Evolutionary conservation across 2,888 invertebrate species (phyloP), one percentile per base, ranked within the genome.

Genomic region (Macropis europaea): DNA sequence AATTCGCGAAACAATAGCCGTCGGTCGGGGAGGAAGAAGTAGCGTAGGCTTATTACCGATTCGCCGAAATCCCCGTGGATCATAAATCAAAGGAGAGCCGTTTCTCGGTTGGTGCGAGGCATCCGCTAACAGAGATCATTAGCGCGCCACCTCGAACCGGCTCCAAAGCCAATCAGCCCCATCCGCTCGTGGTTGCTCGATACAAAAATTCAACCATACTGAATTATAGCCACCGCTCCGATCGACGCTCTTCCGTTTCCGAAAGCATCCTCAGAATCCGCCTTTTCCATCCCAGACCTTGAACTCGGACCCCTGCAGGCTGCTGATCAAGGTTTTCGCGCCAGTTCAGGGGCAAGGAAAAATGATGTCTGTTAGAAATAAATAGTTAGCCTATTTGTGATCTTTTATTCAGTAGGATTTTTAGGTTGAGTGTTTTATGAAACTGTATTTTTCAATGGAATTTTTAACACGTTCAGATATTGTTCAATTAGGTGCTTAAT

Each of bases 121-220:
- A 64, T 73, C 75, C 59, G 77, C 52, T 77, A 75, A 80, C 75
- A 54, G 75, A 77, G 77, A 77, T 80, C 80, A 80, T 80, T 77
- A 80, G 72, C 77, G 74, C 74, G 40, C 57, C 79, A 70, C 76
- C 67, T 74, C 72, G 71, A 76, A 72, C 68, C 73, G 64, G 50
- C 66, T 57, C 56, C 69, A 64, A 67, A 54, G 52, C 63, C 76
- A 62, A 79, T 79, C 76, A 67, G 47, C 52, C 56, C 72, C 79
- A 63, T 71, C 67, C 73, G 71, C 73, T 71, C 69, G 66, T 48
- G 70, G 57, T 38, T 50, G 42, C 28, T n/a, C 26, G 32, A 53
- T 38, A 69, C 77, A 76, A 68, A 79, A 73, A 43, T n/a, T 68
- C 62, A 45, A 34, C 50, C 43, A 7, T 36, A 53, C 17, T 34